Percentiles rank a stretch among this genome's conserved stretches.
These are phyloP conservation scores for Camelus dromedarius DNA, from an alignment of 2,113 vertebrate genomes.

Conservation along the genomic window DNA sequence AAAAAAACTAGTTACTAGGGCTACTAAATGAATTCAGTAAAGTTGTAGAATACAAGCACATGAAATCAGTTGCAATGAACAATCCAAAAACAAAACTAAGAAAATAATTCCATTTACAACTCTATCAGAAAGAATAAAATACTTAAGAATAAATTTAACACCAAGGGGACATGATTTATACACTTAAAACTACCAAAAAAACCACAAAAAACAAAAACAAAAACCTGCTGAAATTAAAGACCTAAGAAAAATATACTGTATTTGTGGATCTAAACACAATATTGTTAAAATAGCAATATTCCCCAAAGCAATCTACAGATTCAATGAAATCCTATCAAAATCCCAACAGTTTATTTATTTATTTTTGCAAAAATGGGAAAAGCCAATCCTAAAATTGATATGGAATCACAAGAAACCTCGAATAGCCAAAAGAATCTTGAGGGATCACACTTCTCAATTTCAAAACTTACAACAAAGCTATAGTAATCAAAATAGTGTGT, in stretches of 20 bases:
- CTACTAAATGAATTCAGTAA: background rate
- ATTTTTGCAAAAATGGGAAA: background rate
- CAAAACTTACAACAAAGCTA: constrained; percentile 16
- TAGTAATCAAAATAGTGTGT: background rate
- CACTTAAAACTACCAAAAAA: background rate
- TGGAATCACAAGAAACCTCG: background rate
- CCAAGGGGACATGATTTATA: background rate
- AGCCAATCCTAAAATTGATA: constrained; percentile 9
- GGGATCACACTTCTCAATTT: background rate
- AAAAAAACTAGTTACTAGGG: background rate
- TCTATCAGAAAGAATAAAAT: background rate
- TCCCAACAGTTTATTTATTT: background rate
- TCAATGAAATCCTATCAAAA: background rate
- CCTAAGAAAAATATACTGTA: background rate
- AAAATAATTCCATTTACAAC: constrained; percentile 7
- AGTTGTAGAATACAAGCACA: background rate
- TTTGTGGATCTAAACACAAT: background rate
- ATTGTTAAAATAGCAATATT: background rate
- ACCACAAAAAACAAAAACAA: background rate
- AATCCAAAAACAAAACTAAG: background rate
- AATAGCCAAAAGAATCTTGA: background rate
- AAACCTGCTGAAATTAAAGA: background rate
- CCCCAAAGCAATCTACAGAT: background rate
- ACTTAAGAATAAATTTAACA: constrained; percentile 1
- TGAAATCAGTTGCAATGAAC: constrained; percentile 13